phyloP scores from a whole-genome alignment of 2,797 vertebrate genomes.

The Mastacembelus armatus region DNA sequence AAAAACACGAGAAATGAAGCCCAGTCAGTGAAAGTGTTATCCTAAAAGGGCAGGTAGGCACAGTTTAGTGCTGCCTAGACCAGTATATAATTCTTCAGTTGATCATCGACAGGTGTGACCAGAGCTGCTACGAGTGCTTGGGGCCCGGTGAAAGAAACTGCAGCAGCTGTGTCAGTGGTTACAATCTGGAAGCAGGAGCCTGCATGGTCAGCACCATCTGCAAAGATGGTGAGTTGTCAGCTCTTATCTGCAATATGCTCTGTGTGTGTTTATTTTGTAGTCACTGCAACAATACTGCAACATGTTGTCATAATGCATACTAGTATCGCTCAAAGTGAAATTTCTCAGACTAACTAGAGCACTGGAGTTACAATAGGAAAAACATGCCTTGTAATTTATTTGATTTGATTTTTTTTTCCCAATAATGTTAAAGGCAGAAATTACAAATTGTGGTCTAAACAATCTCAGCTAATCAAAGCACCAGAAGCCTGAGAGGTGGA shows the following conservation, averaged over 20 bases:
- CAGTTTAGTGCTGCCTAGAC: background rate
- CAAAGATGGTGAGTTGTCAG: conserved; percentile 95
- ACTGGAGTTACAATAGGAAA: background rate
- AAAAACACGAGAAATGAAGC: background rate
- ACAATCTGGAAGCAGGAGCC: conserved; percentile 91
- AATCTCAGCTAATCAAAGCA: conserved; percentile 3
- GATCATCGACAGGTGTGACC: conserved; percentile 87
- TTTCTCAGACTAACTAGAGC: background rate
- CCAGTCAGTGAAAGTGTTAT: too few species aligned
- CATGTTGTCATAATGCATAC: background rate
- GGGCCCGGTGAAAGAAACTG: conserved; percentile 96
- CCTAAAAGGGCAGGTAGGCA: background rate
- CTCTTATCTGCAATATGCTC: conserved; percentile 32
- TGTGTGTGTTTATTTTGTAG: conserved; percentile 20
- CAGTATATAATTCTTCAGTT: conserved; percentile 23
- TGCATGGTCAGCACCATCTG: conserved; percentile 96
- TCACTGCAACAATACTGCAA: too few species aligned
- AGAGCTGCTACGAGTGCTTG: conserved; percentile 92
- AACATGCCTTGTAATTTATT: background rate
- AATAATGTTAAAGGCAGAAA: too few species aligned
- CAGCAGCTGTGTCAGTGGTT: conserved; percentile 92
- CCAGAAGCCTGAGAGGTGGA: conserved; percentile 12
- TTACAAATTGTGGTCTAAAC: conserved; percentile 1
- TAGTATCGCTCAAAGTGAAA: background rate
- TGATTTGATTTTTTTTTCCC: background rate